phyloP scores from a whole-genome alignment of 2,888 invertebrate genomes.

The Dolomedes plantarius region DNA sequence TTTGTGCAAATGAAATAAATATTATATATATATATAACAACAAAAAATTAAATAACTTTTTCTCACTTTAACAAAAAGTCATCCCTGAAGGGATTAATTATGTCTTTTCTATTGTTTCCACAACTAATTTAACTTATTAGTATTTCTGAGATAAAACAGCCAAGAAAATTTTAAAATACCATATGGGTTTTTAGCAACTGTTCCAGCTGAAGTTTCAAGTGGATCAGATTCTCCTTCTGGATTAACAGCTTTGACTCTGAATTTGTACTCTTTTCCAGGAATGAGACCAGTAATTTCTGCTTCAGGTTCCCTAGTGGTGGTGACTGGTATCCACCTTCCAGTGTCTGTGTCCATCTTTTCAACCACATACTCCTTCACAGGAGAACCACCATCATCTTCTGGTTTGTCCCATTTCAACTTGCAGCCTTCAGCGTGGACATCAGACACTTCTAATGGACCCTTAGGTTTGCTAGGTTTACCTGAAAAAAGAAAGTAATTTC shows the following conservation, averaged over 20 bases:
- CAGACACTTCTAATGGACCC: slow-evolving; percentile 93
- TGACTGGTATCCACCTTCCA: slow-evolving; percentile 95
- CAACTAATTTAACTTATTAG: too few species aligned
- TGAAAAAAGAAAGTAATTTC: background rate
- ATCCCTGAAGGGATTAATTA: too few species aligned
- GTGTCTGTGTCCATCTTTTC: slow-evolving; percentile 97
- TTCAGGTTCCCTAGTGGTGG: slow-evolving; percentile 85
- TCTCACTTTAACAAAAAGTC: too few species aligned
- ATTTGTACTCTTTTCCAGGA: slow-evolving; percentile 98
- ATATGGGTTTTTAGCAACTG: slow-evolving; percentile 98
- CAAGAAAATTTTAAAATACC: too few species aligned
- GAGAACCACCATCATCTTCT: slow-evolving; percentile 97
- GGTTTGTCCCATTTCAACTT: slow-evolving; percentile 97
- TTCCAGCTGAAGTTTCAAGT: slow-evolving; percentile 89
- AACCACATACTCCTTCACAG: slow-evolving; percentile 93
- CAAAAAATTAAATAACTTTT: too few species aligned
- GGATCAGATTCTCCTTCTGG: slow-evolving; percentile 98
- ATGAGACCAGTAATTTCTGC: slow-evolving; percentile 92
- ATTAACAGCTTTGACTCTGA: slow-evolving; percentile 98
- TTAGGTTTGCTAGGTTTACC: slow-evolving; percentile 91
- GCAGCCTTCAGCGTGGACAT: slow-evolving; percentile 93
- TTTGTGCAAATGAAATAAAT: too few species aligned
- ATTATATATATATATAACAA: too few species aligned
- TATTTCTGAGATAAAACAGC: too few species aligned
- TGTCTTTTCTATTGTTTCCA: too few species aligned